These are phyloP conservation scores for Bedellia somnulentella DNA, from an alignment of 2,888 invertebrate species.

Conservation along the genomic window DNA sequence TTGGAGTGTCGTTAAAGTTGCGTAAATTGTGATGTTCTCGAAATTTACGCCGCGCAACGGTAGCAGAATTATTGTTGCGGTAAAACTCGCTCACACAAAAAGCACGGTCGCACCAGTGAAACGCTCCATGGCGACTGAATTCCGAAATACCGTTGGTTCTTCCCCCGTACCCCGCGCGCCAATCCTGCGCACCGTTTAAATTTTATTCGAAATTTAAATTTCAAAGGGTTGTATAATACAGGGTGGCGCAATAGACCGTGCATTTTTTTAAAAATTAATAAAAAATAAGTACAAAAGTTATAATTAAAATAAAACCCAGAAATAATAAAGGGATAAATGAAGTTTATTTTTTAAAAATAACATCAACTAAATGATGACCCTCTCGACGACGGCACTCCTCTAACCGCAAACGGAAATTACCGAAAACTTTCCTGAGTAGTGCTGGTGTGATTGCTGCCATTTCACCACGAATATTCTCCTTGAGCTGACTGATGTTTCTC, in stretches of 20 bases:
- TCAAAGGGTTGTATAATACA: no score
- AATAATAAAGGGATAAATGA: not conserved
- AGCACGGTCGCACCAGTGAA: no score
- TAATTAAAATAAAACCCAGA: constrained; percentile 1
- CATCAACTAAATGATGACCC: constrained; percentile 7
- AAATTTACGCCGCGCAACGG: no score
- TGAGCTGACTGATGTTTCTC: constrained; percentile 3
- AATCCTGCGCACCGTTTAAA: no score
- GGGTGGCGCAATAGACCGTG: constrained; percentile 2
- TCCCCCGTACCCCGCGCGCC: no score
- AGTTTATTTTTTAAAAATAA: constrained; percentile 6
- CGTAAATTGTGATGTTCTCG: no score
- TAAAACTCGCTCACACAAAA: no score
- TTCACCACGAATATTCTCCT: constrained; percentile 7
- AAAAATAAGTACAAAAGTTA: constrained; percentile 3
- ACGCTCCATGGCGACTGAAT: no score
- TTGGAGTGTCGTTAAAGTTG: no score
- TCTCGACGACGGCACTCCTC: constrained; percentile 5
- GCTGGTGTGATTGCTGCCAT: constrained; percentile 3
- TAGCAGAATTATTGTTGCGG: no score
- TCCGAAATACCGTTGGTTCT: no score
- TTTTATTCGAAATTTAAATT: no score
- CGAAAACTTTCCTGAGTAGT: constrained; percentile 2
- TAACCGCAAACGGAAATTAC: constrained; percentile 4
- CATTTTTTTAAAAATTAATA: not conserved